phyloP scores from a whole-genome alignment of 1,140 invertebrate species.

The Camponotus pennsylvanicus region DNA sequence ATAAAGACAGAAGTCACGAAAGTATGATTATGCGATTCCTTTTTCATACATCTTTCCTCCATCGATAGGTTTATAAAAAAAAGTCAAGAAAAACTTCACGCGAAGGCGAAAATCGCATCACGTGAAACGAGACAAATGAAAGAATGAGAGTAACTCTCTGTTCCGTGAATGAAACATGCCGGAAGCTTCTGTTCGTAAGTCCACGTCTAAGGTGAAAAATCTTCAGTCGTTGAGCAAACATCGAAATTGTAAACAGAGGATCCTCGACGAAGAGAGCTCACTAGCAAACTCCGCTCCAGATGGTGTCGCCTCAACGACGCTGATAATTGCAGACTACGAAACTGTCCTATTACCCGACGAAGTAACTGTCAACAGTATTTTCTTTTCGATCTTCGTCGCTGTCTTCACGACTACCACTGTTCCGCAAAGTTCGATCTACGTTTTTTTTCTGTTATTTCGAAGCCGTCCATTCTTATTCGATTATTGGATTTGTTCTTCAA shows the following conservation, averaged over 20 bases:
- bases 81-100: not conserved
- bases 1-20: not conserved
- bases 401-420: not conserved
- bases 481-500: slow-evolving; percentile 3
- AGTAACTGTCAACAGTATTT: slow-evolving; percentile 69
- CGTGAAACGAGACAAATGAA: slow-evolving; percentile 25
- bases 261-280: slow-evolving; percentile 38
- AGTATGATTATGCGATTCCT: not conserved
- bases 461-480: not conserved
- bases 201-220: slow-evolving; percentile 49
- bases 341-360: slow-evolving; percentile 78
- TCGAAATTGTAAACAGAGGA: slow-evolving; percentile 72
- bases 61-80: not conserved
- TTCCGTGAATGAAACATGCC: slow-evolving; percentile 10
- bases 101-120: too few species aligned
- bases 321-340: slow-evolving; percentile 79
- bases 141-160: slow-evolving; percentile 24
- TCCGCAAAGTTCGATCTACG: slow-evolving; percentile 5
- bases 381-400: slow-evolving; percentile 56
- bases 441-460: not conserved
- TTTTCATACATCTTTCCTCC: not conserved
- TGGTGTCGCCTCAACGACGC: slow-evolving; percentile 72
- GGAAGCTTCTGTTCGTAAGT: slow-evolving; percentile 19
- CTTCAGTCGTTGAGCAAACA: slow-evolving; percentile 61
- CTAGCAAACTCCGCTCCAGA: slow-evolving; percentile 59